These are phyloP conservation scores for Trididemnum nubilum DNA, from an alignment of 23 tunicate species.

Conservation along the genomic window DNA sequence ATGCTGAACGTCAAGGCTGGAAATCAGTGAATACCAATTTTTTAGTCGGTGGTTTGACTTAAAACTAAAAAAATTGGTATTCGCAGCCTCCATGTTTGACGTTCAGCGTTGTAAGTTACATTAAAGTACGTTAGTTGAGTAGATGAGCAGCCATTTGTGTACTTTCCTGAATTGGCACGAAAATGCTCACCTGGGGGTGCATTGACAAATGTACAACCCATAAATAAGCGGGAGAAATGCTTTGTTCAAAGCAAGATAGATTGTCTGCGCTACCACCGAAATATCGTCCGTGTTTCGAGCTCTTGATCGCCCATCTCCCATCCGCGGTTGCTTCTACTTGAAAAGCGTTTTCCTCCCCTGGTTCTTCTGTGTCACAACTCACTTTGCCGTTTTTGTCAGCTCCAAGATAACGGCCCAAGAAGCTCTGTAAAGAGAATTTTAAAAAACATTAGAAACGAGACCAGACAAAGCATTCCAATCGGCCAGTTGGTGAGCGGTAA, in stretches of 20 bases:
- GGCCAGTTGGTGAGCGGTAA: too few species aligned
- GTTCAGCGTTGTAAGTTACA: too few species aligned
- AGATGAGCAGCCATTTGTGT: too few species aligned
- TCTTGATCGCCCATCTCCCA: conserved; percentile 93
- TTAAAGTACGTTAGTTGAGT: too few species aligned
- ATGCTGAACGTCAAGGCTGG: too few species aligned
- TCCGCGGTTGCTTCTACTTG: conserved; percentile 91
- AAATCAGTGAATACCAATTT: too few species aligned
- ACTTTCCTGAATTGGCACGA: too few species aligned
- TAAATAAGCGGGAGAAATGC: conserved; percentile 38
- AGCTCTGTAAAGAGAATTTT: conserved; percentile 55
- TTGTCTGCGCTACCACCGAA: conserved; percentile 73
- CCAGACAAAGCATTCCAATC: too few species aligned
- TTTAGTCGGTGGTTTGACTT: too few species aligned
- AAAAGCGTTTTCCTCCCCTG: conserved; percentile 76
- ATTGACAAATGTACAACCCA: conserved; percentile 90
- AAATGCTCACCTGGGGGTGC: conserved; percentile 90
- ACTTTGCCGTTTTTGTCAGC: conserved; percentile 81
- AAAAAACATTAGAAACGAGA: too few species aligned
- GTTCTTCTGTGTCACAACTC: conserved; percentile 70
- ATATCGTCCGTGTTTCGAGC: conserved; percentile 61
- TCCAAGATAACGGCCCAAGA: conserved; percentile 69
- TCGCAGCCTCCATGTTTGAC: too few species aligned
- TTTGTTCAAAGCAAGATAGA: conserved; percentile 56
- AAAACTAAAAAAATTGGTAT: too few species aligned